These are phyloP conservation scores for Willisornis vidua DNA, from an alignment of 2,113 vertebrate species.

Conservation along the genomic window DNA sequence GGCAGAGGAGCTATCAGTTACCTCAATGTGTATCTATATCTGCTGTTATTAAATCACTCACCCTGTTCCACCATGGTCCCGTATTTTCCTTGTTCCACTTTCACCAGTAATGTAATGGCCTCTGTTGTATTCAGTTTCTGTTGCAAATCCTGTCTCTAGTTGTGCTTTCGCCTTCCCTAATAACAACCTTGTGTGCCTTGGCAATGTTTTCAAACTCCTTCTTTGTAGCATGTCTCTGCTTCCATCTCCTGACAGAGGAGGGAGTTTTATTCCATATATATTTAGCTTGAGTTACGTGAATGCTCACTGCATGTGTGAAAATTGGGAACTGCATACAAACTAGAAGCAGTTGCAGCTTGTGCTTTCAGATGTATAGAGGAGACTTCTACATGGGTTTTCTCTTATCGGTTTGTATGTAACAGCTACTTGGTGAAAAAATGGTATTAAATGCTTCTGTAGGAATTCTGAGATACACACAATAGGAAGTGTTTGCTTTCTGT, in stretches of 20 bases:
- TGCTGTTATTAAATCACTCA: not conserved
- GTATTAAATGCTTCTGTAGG: not conserved
- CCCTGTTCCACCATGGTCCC: not conserved
- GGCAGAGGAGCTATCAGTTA: not conserved
- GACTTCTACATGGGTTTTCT: not conserved
- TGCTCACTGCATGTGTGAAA: not conserved
- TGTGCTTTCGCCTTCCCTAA: not conserved
- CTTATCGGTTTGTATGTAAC: not conserved
- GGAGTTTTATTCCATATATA: not conserved
- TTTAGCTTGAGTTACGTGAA: not conserved
- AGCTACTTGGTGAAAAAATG: not conserved
- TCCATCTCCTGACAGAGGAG: conserved; percentile 32
- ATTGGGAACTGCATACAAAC: not conserved
- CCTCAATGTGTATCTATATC: accelerated
- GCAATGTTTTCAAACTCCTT: not conserved
- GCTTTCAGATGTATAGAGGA: not conserved
- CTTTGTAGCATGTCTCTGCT: conserved; percentile 8
- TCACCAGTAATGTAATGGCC: not conserved
- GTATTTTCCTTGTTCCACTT: not conserved
- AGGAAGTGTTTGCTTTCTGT: not conserved
- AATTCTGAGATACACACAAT: not conserved
- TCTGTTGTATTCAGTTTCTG: not conserved
- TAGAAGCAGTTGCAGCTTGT: not conserved
- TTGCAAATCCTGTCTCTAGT: not conserved
- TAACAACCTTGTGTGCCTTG: not conserved